These are phyloP conservation scores for Dolichomitus sp. DNA, from an alignment of 2,888 invertebrate species.

Conservation along the genomic window DNA sequence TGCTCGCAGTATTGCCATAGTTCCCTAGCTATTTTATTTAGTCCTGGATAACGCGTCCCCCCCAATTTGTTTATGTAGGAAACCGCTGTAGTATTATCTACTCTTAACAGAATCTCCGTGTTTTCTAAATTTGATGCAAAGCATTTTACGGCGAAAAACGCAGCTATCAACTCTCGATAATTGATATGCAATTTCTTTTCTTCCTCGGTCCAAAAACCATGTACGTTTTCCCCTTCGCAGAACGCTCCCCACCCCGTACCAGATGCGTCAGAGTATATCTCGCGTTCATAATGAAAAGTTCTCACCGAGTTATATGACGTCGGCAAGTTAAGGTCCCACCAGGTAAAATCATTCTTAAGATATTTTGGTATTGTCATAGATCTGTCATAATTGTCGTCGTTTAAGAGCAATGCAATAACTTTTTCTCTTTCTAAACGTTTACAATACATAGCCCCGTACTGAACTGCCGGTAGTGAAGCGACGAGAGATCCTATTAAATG, in stretches of 20 bases:
- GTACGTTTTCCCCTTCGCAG: slow-evolving; percentile 40
- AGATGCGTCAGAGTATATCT: slow-evolving; percentile 64
- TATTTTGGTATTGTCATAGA: slow-evolving; percentile 1
- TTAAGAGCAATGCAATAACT: not conserved
- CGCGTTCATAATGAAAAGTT: slow-evolving; percentile 11
- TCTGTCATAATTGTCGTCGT: slow-evolving; percentile 14
- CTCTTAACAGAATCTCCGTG: slow-evolving; percentile 46
- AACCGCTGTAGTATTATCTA: slow-evolving; percentile 61
- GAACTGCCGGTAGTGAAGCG: slow-evolving; percentile 17
- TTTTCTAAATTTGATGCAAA: slow-evolving; percentile 37
- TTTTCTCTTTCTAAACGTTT: slow-evolving; percentile 20
- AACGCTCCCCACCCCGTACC: slow-evolving; percentile 57
- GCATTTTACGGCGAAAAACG: slow-evolving; percentile 54
- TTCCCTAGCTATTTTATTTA: slow-evolving; percentile 33
- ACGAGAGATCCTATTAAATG: not conserved
- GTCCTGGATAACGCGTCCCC: not conserved
- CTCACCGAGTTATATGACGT: slow-evolving; percentile 12
- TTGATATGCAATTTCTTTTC: slow-evolving; percentile 45
- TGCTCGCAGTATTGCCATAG: slow-evolving; percentile 59
- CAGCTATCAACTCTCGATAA: slow-evolving; percentile 41
- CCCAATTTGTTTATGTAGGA: slow-evolving; percentile 58
- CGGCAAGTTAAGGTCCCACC: not conserved
- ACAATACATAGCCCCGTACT: slow-evolving; percentile 12
- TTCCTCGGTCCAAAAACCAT: slow-evolving; percentile 60
- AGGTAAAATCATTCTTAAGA: not conserved